A percentile compares a stretch with the other conserved stretches of the same genome.
Evolutionary conservation across 2,888 invertebrate species (phyloP).

Genomic region (Leptarthrus brevirostris): DNA sequence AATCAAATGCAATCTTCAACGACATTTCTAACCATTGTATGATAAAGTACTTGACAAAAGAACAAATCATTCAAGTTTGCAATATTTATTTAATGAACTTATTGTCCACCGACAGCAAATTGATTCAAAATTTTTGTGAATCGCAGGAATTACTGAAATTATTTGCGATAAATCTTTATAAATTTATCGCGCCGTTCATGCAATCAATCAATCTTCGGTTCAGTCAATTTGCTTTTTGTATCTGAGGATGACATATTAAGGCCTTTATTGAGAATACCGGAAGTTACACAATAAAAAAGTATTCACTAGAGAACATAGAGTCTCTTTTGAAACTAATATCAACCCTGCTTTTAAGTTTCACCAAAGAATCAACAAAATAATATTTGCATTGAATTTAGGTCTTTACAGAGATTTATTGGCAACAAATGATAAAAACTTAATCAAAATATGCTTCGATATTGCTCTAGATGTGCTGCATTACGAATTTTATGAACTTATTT

Average conservation of each 20-base stretch:
- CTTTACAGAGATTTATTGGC: constrained; percentile 60
- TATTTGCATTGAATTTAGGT: constrained; percentile 60
- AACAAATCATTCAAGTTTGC: constrained; percentile 59
- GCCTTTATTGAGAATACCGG: constrained; percentile 8
- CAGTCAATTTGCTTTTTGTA: no score
- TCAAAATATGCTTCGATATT: constrained; percentile 50
- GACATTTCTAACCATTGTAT: constrained; percentile 57
- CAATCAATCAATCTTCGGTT: no score
- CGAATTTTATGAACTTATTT: constrained; percentile 62
- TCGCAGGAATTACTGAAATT: constrained; percentile 61
- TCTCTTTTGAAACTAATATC: constrained; percentile 57
- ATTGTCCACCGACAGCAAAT: constrained; percentile 48
- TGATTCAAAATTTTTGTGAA: constrained; percentile 49
- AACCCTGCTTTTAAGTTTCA: constrained; percentile 59
- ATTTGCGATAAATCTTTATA: constrained; percentile 57
- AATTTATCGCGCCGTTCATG: constrained; percentile 55
- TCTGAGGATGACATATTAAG: no score
- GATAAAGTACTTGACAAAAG: constrained; percentile 56
- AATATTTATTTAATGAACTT: constrained; percentile 48
- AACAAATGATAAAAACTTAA: constrained; percentile 55
- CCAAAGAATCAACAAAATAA: constrained; percentile 58
- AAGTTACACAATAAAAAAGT: constrained; percentile 55
- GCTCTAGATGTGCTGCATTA: no score
- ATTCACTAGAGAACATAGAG: constrained; percentile 54
- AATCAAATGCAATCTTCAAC: constrained; percentile 56